Evolutionary conservation across 2,888 invertebrate species (phyloP).

Genomic region (Hypsopygia costalis): DNA sequence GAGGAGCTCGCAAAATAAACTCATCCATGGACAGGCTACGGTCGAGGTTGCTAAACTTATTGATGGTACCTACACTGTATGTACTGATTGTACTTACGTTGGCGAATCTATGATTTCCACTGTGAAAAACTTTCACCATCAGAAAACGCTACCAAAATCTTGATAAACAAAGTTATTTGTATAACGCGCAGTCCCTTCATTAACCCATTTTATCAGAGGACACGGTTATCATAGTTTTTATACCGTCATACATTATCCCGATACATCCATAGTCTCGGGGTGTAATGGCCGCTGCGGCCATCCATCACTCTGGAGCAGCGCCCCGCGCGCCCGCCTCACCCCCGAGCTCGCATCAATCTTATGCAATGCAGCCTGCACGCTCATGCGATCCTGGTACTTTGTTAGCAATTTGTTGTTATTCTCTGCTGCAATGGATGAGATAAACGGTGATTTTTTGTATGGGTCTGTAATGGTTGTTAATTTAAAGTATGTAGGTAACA

Average conservation of each 20-base stretch:
- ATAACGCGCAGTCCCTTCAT: not conserved
- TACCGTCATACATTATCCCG: conserved; percentile 7
- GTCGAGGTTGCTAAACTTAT: too few relatives aligned
- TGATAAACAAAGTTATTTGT: too few relatives aligned
- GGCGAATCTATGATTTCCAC: too few relatives aligned
- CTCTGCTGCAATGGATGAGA: conserved; percentile 10
- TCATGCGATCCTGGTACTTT: conserved; percentile 50
- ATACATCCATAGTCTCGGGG: conserved; percentile 26
- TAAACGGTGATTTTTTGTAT: not conserved
- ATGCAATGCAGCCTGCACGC: conserved; percentile 49
- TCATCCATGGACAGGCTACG: too few relatives aligned
- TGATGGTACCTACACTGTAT: too few relatives aligned
- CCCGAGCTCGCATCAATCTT: conserved; percentile 61
- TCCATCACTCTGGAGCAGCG: conserved; percentile 40
- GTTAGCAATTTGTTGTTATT: conserved; percentile 28
- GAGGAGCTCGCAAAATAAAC: too few relatives aligned
- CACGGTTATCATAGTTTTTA: not conserved
- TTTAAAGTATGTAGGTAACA: too few relatives aligned
- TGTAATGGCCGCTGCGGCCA: conserved; percentile 40
- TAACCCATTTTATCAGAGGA: not conserved
- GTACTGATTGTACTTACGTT: too few relatives aligned
- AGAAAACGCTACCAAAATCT: too few relatives aligned
- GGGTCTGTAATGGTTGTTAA: too few relatives aligned
- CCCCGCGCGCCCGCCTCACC: conserved; percentile 13
- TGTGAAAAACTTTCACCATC: too few relatives aligned